Evolutionary conservation across 2,888 invertebrate species (phyloP).

Genomic region (Pimpla rufipes): DNA sequence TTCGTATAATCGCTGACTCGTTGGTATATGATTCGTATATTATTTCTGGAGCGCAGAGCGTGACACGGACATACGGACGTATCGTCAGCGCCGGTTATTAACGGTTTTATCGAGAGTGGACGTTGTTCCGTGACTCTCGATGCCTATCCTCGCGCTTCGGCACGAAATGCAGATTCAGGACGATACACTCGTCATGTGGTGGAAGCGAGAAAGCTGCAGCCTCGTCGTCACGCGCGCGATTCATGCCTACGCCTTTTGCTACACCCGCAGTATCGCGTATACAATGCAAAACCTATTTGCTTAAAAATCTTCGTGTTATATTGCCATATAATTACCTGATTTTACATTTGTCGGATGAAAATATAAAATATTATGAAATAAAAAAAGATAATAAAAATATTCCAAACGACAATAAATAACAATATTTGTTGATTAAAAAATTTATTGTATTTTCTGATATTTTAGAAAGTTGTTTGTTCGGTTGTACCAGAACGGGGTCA

Average conservation of each 20-base stretch:
- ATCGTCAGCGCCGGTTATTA: conserved; percentile 14
- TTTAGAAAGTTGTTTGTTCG: too few species aligned
- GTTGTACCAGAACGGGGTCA: too few species aligned
- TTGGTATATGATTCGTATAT: neutral
- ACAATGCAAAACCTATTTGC: neutral
- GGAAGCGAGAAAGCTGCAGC: conserved; percentile 12
- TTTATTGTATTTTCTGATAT: too few species aligned
- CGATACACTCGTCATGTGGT: neutral
- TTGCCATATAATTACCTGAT: too few species aligned
- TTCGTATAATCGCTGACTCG: neutral
- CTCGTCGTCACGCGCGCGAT: neutral
- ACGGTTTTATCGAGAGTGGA: conserved; percentile 15
- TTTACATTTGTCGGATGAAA: too few species aligned
- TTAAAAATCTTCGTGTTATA: too few species aligned
- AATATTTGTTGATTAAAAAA: too few species aligned
- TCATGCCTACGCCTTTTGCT: neutral
- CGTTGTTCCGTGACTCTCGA: conserved; percentile 27
- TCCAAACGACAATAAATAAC: too few species aligned
- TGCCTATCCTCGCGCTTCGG: conserved; percentile 6
- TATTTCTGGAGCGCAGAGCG: neutral
- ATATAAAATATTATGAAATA: too few species aligned
- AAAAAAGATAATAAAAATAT: too few species aligned
- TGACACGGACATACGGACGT: neutral
- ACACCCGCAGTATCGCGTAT: neutral
- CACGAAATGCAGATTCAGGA: neutral